These are phyloP conservation scores for Phylloscopus whistleri DNA, from an alignment of 2,113 vertebrate genomes.

Conservation along the genomic window DNA sequence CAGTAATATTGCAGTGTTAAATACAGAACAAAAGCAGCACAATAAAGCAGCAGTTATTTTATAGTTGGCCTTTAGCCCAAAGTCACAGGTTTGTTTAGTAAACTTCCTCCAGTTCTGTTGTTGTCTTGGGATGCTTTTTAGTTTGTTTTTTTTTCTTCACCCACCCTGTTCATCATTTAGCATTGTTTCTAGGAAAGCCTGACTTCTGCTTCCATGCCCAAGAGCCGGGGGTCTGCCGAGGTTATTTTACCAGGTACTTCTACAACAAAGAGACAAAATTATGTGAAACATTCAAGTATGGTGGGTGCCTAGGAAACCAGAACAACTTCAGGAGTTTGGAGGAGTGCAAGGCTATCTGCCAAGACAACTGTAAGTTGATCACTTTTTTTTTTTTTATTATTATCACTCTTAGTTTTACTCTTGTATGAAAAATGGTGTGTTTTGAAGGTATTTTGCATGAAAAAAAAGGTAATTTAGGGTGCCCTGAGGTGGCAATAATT, in stretches of 20 bases:
- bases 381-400: background rate
- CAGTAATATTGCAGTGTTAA: background rate
- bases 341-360: slow-evolving; percentile 79
- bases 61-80: background rate
- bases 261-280: slow-evolving; percentile 74
- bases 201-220: slow-evolving; percentile 81
- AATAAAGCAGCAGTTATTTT: background rate
- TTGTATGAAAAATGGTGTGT: background rate
- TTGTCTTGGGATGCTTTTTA: background rate
- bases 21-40: background rate
- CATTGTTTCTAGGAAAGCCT: slow-evolving; percentile 75
- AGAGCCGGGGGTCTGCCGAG: slow-evolving; percentile 85
- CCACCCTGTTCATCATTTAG: background rate
- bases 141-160: background rate
- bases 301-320: slow-evolving; percentile 89
- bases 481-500: background rate
- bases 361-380: slow-evolving; percentile 68
- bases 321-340: slow-evolving; percentile 86
- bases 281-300: slow-evolving; percentile 86
- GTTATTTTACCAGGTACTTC: slow-evolving; percentile 82
- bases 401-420: background rate
- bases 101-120: background rate
- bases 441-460: background rate
- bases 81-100: background rate
- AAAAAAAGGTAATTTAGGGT: background rate